A percentile compares a stretch with the other conserved stretches of the same genome.
These are phyloP conservation scores for Pangasius djambal DNA, from an alignment of 2,797 vertebrate species.

Conservation along the genomic window DNA sequence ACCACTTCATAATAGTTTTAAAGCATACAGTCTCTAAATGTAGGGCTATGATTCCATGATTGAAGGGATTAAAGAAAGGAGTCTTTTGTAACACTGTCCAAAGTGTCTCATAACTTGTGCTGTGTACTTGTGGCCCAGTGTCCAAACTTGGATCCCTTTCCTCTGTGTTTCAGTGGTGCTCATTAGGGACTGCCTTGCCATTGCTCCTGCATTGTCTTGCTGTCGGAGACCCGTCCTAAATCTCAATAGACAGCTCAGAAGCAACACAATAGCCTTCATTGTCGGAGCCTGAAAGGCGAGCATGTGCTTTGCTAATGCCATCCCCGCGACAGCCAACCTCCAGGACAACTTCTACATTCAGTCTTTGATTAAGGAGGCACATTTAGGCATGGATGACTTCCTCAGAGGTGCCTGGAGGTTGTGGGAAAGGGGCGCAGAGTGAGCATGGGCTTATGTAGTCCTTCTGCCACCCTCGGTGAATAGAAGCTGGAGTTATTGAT, in stretches of 20 bases:
- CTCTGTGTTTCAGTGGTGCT: slow-evolving; percentile 44
- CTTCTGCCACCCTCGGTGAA: slow-evolving; percentile 55
- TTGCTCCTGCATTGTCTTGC: slow-evolving; percentile 65
- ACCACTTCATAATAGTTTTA: slow-evolving; percentile 14
- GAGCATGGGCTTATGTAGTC: slow-evolving; percentile 67
- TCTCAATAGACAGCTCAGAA: slow-evolving; percentile 77
- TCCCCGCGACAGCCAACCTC: slow-evolving; percentile 79
- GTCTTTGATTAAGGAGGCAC: slow-evolving; percentile 85
- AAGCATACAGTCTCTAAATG: slow-evolving; percentile 7
- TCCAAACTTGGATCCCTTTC: slow-evolving; percentile 43
- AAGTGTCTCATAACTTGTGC: slow-evolving; percentile 7
- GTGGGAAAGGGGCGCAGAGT: slow-evolving; percentile 75
- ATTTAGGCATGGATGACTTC: slow-evolving; percentile 89
- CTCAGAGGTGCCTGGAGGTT: slow-evolving; percentile 79
- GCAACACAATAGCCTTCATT: slow-evolving; percentile 79
- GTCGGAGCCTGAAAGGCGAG: slow-evolving; percentile 77
- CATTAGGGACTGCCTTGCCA: slow-evolving; percentile 52
- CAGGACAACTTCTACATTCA: slow-evolving; percentile 82
- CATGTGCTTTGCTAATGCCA: slow-evolving; percentile 84
- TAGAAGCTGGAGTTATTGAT: slow-evolving; percentile 58
- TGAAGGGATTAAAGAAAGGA: slow-evolving; percentile 29
- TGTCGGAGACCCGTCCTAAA: slow-evolving; percentile 68
- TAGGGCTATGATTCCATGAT: slow-evolving; percentile 10
- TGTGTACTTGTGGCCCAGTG: slow-evolving; percentile 24
- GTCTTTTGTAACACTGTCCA: slow-evolving; percentile 33